Evolutionary conservation across 2,888 invertebrate species (phyloP), one percentile per base, ranked within the genome.

Genomic region (Lasioglossum vierecki): DNA sequence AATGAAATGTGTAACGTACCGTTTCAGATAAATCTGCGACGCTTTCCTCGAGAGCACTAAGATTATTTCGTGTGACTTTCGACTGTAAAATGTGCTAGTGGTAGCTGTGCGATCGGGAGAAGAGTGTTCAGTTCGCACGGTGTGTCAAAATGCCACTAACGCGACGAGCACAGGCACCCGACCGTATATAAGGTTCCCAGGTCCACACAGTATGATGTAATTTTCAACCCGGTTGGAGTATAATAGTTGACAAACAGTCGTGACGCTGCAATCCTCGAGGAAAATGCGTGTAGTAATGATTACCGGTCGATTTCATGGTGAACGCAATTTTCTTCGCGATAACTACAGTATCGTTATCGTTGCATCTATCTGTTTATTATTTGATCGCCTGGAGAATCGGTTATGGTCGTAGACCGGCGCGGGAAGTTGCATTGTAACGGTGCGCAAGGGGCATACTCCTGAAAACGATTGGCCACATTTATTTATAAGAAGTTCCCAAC

Each of bases 201-300:
- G 9, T 44, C 44, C 57, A 46, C 22, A 39, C 41, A 49, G 74
- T 5, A 84, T 88, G 88, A 88, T 88, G 88, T 82, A 88, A 88
- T 39, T 46, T 79, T 70, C 71, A n/a, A 30, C 44, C 15, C 68
- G 35, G 49, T 53, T 53, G 15, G 76, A 79, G 66, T 66, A 22
- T 35, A 22, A 39, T 35, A 57, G 39, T 60, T 74, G 80, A 71
- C 63, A 77, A 80, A 79, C 18, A 30, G 15, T 72, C 26, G 8
- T 76, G 75, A 85, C 85, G 26, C 74, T 49, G 77, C 77, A 13
- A 30, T 22, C 41, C 5, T 26, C n/a, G 15, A 44, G 4, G 18
- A 9, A 18, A 11, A 74, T 60, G 1, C 15, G 30, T 35, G 35
- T 26, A 53, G n/a, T 15, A 15, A 11, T 35, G n/a, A 18, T 35